Evolutionary conservation across 2,113 vertebrate species (phyloP), one percentile per base, ranked within the genome.

Genomic region (Otis tarda): DNA sequence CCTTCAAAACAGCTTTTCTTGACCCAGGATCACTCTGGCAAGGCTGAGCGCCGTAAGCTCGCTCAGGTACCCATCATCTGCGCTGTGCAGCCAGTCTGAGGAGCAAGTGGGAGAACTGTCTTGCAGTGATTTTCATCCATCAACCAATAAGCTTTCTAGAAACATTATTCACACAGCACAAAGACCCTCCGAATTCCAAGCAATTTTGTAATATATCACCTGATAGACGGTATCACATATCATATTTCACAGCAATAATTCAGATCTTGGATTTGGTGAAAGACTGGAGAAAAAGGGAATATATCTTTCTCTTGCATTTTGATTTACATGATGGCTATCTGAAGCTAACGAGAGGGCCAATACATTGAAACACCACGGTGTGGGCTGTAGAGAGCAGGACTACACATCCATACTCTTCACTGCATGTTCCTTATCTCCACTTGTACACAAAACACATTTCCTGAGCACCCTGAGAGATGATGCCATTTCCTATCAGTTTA

Each of bases 301-400:
- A 27, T 4, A 39, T 0, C 4, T 30, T 37, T 56, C 55, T 33
- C 22, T 59, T 4, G 3, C 33, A 4, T 43, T 87, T 28, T 53
- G 33, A n/a, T 84, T 71, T 30, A 20, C 18, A 2, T 0, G 10
- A 41, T 6, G 65, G 55, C 27, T 53, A 30, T 35, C 7, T 27
- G 77, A 84, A 87, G 14, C 24, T 52, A 55, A 12, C 4, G 65
- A 64, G 27, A 52, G 11, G 6, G 3, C 10, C 2, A 6, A 50
- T 4, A 39, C 23, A 3, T 3, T 25, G 27, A 37, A 64, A 59
- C 27, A 11, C 13, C 9, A 2, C 2, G 0, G 18, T 19, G 52
- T 7, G 37, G 57, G 45, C 28, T 41, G 12, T 4, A n/a, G 39
- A 55, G 47, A 81, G n/a, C 37, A 61, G 16, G 50, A 70, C 7